phyloP scores from a whole-genome alignment of 2,888 invertebrate genomes.

The Osedax fenrisi region DNA sequence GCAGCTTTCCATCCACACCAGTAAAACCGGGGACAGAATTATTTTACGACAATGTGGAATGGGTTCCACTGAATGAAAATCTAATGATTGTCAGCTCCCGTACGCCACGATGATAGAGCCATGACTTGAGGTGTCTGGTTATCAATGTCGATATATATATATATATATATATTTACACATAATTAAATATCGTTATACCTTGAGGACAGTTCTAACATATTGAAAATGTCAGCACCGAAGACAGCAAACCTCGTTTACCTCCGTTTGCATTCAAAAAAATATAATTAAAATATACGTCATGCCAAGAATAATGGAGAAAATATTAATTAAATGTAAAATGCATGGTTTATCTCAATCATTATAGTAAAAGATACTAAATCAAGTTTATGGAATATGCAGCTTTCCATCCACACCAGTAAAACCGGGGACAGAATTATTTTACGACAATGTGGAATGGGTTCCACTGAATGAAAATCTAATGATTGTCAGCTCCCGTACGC shows the following conservation, averaged over 20 bases:
- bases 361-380: constrained; percentile 36
- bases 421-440: constrained; percentile 37
- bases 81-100: constrained; percentile 31
- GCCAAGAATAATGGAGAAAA: neutral
- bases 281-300: neutral
- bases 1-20: constrained; percentile 36
- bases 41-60: constrained; percentile 41
- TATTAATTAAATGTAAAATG: constrained; percentile 36
- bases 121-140: neutral
- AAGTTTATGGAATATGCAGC: constrained; percentile 42
- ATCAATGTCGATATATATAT: constrained; percentile 4
- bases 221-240: neutral
- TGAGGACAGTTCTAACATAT: neutral
- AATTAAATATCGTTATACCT: neutral
- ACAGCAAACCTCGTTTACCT: neutral
- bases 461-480: neutral
- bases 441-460: constrained; percentile 41
- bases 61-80: constrained; percentile 40
- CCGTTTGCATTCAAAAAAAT: neutral
- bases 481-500: constrained; percentile 31
- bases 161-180: neutral
- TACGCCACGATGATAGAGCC: constrained; percentile 29
- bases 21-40: constrained; percentile 36
- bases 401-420: constrained; percentile 33
- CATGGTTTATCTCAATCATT: constrained; percentile 42